Percentiles rank a stretch among this genome's conserved stretches.
Conservation (phyloP, 2,888 invertebrate genomes). For the Dicranocentrus wangi region DNA sequence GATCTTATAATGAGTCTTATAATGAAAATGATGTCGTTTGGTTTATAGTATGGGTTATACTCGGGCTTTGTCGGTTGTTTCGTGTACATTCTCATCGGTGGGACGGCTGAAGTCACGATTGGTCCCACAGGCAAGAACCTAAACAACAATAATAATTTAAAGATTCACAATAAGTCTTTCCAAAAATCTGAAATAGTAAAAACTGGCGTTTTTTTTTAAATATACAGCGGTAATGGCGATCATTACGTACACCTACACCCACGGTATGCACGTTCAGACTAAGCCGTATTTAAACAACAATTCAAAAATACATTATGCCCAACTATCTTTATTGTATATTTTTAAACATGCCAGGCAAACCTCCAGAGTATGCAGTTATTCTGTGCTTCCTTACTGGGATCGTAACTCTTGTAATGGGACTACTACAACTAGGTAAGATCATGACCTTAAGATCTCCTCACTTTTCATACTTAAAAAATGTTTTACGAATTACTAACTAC, state of each 20-base stretch:
- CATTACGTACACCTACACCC: constrained; percentile 70
- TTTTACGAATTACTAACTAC: background rate
- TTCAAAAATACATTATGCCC: background rate
- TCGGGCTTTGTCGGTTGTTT: constrained; percentile 73
- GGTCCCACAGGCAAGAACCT: constrained; percentile 47
- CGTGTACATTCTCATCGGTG: constrained; percentile 71
- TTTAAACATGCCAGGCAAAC: constrained; percentile 44
- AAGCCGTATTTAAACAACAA: background rate
- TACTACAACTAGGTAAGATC: constrained; percentile 17
- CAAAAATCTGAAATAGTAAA: background rate
- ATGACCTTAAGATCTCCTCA: background rate
- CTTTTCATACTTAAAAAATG: background rate
- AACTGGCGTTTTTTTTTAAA: constrained; percentile 18
- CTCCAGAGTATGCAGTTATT: constrained; percentile 69
- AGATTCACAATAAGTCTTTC: background rate
- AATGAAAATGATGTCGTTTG: too few species aligned
- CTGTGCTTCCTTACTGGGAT: constrained; percentile 71
- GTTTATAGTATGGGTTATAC: constrained; percentile 68
- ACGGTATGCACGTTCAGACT: constrained; percentile 45
- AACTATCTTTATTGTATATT: too few species aligned
- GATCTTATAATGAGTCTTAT: too few species aligned
- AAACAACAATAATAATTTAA: background rate
- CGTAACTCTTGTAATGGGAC: constrained; percentile 70
- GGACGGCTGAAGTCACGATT: constrained; percentile 67
- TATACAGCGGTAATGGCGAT: constrained; percentile 71